Evolutionary conservation across 1,140 invertebrate genomes (phyloP), one percentile per base, ranked within the genome.

Genomic region (Leguminivora glycinivorella): DNA sequence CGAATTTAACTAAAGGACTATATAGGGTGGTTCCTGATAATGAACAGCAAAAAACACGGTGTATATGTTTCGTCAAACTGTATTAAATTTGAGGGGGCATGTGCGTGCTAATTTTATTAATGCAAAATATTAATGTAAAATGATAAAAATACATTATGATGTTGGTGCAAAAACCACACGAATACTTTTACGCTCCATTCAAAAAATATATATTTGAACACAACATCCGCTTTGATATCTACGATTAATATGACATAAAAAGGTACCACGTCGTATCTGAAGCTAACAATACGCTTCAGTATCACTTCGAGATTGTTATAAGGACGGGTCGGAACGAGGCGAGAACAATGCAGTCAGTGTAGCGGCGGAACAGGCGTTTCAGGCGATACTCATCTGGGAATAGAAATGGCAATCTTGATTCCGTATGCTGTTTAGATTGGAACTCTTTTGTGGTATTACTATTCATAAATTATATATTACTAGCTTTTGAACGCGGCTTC

Each of bases 281-380:
- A 63, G 29, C 25, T 26, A 17, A 63, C 58, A 31, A 31, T 63
- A 34, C 58, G 58, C 26, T 63, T 63, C 29, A 63, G 58, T 63
- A 63, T 31, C 58, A 63, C 14, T 29, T 29, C n/a, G 58, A 63
- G 58, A 63, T 63, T 63, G 58, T 63, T 63, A 63, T 63, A 63
- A 63, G 58, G 47, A 22, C 19, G 17, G 58, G 14, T 31, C 26
- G 58, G 58, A 29, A n/a, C 26, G 58, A 63, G 58, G 12, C 26
- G 25, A 29, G 58, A 63, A 63, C 58, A 63, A 63, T 63, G 26
- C 25, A 29, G 22, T n/a, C 58, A 29, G 58, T 22, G 58, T 17
- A 29, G 25, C 58, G 58, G n/a, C n/a, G n/a, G 25, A 63, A 63
- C 58, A 17, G 26, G 26, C 58, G 58, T 29, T 29, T 29, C 25